These are phyloP conservation scores for Nomada ruficornis DNA, from an alignment of 2,888 invertebrate genomes.

Conservation along the genomic window DNA sequence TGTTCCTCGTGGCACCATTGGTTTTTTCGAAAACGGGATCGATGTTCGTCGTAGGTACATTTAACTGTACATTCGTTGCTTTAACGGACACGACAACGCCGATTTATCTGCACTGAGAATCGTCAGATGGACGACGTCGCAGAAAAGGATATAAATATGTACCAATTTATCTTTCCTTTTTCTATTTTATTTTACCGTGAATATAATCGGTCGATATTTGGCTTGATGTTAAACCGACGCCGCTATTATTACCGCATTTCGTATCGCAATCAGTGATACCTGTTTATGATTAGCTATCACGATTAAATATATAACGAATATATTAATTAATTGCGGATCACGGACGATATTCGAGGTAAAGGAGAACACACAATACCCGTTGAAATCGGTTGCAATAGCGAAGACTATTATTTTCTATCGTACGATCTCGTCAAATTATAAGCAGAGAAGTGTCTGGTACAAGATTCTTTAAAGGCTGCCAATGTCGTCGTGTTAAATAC, in stretches of 20 bases:
- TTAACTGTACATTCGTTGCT: slow-evolving; percentile 45
- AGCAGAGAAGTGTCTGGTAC: neutral
- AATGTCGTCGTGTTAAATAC: neutral
- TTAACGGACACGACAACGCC: slow-evolving; percentile 23
- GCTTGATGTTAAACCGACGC: neutral
- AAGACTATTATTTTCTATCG: too few relatives aligned
- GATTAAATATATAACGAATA: too few relatives aligned
- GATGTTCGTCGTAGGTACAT: slow-evolving; percentile 19
- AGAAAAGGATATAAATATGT: neutral
- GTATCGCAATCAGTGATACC: too few relatives aligned
- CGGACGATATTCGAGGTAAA: too few relatives aligned
- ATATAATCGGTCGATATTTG: neutral
- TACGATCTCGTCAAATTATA: neutral
- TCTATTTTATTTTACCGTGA: neutral
- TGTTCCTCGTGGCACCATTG: slow-evolving; percentile 18
- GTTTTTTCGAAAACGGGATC: slow-evolving; percentile 25
- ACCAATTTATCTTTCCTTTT: too few relatives aligned
- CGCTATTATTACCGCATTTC: too few relatives aligned
- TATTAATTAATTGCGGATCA: too few relatives aligned
- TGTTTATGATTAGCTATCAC: too few relatives aligned
- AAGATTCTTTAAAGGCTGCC: neutral
- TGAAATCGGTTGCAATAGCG: too few relatives aligned
- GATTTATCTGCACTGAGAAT: slow-evolving; percentile 19
- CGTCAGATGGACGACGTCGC: slow-evolving; percentile 11
- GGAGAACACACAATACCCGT: too few relatives aligned